Percentiles rank a stretch among this genome's conserved stretches.
phyloP scores from a whole-genome alignment of 1,140 invertebrate genomes.

The Pachypsylla venusta region DNA sequence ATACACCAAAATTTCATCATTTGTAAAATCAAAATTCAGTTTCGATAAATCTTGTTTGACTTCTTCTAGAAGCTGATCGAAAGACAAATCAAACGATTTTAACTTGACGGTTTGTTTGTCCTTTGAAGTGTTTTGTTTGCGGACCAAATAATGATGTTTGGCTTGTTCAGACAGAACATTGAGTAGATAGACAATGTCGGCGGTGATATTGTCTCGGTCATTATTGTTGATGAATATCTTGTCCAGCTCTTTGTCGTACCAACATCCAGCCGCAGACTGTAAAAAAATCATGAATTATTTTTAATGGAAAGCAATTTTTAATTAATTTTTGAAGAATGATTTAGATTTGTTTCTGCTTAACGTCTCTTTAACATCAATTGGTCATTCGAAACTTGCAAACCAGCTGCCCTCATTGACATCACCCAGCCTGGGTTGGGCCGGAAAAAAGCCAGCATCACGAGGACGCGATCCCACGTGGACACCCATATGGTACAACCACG shows the following conservation, averaged over 20 bases:
- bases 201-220: background rate
- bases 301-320: too few relatives aligned
- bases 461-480: too few relatives aligned
- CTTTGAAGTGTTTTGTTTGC: background rate
- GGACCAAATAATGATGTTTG: background rate
- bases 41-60: background rate
- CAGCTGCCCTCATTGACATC: too few relatives aligned
- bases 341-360: too few relatives aligned
- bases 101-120: background rate
- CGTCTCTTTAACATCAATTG: too few relatives aligned
- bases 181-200: background rate
- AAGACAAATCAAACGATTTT: conserved; percentile 6
- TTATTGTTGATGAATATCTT: background rate
- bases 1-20: conserved; percentile 5
- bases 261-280: background rate
- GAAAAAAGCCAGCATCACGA: too few relatives aligned
- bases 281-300: background rate
- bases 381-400: too few relatives aligned
- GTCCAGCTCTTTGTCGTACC: background rate
- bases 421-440: too few relatives aligned
- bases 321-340: too few relatives aligned
- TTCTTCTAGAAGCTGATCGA: background rate
- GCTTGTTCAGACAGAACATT: background rate
- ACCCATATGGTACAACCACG: too few relatives aligned
- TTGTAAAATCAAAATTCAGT: background rate